A percentile compares a stretch with the other conserved stretches of the same genome.
These are phyloP conservation scores for Drusus annulatus DNA, from an alignment of 1,140 invertebrate species.

Conservation along the genomic window DNA sequence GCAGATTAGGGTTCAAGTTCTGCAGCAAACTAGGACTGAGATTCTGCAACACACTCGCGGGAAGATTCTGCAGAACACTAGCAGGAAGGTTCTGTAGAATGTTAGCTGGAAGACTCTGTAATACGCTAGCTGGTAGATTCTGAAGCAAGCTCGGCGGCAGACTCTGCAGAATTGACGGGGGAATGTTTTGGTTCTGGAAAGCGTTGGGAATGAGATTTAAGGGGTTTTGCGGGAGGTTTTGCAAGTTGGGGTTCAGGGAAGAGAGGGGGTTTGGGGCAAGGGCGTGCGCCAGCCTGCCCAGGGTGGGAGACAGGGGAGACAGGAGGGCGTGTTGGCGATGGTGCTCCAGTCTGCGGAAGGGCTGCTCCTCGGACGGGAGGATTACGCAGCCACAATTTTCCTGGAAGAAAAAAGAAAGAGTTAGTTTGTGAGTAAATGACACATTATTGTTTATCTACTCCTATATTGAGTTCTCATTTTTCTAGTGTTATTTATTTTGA, in stretches of 20 bases:
- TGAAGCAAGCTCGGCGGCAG: constrained; percentile 59
- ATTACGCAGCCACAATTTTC: constrained; percentile 91
- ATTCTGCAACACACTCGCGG: constrained; percentile 44
- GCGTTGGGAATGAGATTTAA: constrained; percentile 26
- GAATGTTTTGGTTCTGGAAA: constrained; percentile 57
- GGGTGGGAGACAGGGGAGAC: constrained; percentile 74
- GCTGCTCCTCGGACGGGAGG: constrained; percentile 83
- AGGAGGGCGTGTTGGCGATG: constrained; percentile 86
- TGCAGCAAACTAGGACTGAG: constrained; percentile 67
- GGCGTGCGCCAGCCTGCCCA: constrained; percentile 64
- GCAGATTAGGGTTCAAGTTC: constrained; percentile 58
- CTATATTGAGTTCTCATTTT: no score
- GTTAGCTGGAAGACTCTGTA: constrained; percentile 32
- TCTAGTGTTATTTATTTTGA: no score
- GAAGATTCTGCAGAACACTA: constrained; percentile 26
- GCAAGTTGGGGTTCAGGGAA: constrained; percentile 41
- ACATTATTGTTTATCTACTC: no score
- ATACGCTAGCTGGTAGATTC: constrained; percentile 45
- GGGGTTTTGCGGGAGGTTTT: constrained; percentile 19
- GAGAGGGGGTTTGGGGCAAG: constrained; percentile 49
- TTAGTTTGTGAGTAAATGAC: no score
- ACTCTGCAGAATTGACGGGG: constrained; percentile 5
- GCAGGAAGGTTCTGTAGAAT: constrained; percentile 60
- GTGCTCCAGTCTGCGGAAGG: constrained; percentile 90
- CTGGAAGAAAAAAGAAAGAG: constrained; percentile 69